phyloP scores from a whole-genome alignment of 2,888 invertebrate genomes.

The Schrankia costaestrigalis region DNA sequence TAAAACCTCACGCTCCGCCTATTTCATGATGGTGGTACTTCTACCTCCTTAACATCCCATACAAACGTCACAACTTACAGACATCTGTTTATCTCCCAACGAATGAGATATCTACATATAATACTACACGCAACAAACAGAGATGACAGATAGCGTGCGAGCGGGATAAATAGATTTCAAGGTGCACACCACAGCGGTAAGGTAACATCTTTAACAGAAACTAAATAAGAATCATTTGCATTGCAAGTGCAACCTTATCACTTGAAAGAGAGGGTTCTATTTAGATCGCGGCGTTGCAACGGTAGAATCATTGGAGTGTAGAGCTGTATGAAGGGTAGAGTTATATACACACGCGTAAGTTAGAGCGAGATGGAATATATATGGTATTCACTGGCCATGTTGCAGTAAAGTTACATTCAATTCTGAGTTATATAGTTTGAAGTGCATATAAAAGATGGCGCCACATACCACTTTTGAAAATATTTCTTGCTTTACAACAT shows the following conservation, averaged over 20 bases:
- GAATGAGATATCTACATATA: slow-evolving; percentile 78
- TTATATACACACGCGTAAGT: slow-evolving; percentile 39
- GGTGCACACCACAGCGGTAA: slow-evolving; percentile 58
- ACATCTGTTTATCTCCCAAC: slow-evolving; percentile 71
- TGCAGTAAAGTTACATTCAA: slow-evolving; percentile 57
- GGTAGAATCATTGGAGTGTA: slow-evolving; percentile 44
- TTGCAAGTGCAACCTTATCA: slow-evolving; percentile 74
- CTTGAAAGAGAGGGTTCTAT: slow-evolving; percentile 51
- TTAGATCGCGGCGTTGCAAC: slow-evolving; percentile 49
- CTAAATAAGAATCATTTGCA: slow-evolving; percentile 50
- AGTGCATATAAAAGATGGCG: slow-evolving; percentile 66
- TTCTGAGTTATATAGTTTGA: slow-evolving; percentile 50
- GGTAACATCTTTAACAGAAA: slow-evolving; percentile 56
- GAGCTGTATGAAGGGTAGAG: slow-evolving; percentile 49
- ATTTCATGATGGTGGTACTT: slow-evolving; percentile 75
- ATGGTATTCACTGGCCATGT: slow-evolving; percentile 54
- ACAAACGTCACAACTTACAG: slow-evolving; percentile 59
- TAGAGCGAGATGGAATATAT: slow-evolving; percentile 50
- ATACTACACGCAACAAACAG: slow-evolving; percentile 65
- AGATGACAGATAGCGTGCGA: slow-evolving; percentile 62
- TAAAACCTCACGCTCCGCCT: slow-evolving; percentile 63
- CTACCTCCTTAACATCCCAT: slow-evolving; percentile 50
- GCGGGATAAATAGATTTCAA: slow-evolving; percentile 66
- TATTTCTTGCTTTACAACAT: too few species aligned
- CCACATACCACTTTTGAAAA: slow-evolving; percentile 38